A percentile compares a stretch with the other conserved stretches of the same genome.
These are phyloP conservation scores for Anguilla anguilla DNA, from an alignment of 2,797 vertebrate genomes.

Conservation along the genomic window DNA sequence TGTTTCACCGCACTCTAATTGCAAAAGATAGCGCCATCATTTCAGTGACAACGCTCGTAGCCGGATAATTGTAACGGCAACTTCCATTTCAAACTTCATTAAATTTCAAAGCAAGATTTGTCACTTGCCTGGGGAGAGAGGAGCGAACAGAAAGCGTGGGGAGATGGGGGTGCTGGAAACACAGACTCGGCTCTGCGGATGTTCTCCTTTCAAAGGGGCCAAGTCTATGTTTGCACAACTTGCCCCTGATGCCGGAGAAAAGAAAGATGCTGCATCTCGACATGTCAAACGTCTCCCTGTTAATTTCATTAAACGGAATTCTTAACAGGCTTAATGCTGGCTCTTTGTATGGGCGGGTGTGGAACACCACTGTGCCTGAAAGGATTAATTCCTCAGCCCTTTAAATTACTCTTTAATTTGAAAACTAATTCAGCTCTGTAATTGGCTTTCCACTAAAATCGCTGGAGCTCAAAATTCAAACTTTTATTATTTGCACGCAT, in stretches of 20 bases:
- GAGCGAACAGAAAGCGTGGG: constrained; percentile 29
- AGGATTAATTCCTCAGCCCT: constrained; percentile 88
- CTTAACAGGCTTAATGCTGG: constrained; percentile 72
- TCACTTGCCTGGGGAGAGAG: constrained; percentile 64
- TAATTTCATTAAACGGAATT: constrained; percentile 68
- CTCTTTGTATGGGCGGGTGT: constrained; percentile 69
- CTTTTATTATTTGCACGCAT: constrained; percentile 89
- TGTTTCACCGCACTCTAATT: constrained; percentile 64
- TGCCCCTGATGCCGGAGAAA: constrained; percentile 38
- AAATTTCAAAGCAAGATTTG: constrained; percentile 78
- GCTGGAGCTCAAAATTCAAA: constrained; percentile 92
- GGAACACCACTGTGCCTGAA: constrained; percentile 76
- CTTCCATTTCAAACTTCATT: constrained; percentile 81
- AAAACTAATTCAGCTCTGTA: constrained; percentile 96
- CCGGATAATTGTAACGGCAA: constrained; percentile 73
- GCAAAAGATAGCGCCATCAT: constrained; percentile 70
- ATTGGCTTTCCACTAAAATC: constrained; percentile 95
- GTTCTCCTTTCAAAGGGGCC: constrained; percentile 56
- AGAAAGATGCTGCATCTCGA: constrained; percentile 62
- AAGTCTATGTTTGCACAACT: constrained; percentile 51
- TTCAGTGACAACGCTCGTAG: constrained; percentile 69
- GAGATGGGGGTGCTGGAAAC: not conserved
- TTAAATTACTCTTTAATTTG: constrained; percentile 96
- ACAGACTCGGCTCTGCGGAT: constrained; percentile 43
- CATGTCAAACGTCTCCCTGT: constrained; percentile 56